phyloP scores from a whole-genome alignment of 2,797 vertebrate genomes.

The Cetoscarus ocellatus region DNA sequence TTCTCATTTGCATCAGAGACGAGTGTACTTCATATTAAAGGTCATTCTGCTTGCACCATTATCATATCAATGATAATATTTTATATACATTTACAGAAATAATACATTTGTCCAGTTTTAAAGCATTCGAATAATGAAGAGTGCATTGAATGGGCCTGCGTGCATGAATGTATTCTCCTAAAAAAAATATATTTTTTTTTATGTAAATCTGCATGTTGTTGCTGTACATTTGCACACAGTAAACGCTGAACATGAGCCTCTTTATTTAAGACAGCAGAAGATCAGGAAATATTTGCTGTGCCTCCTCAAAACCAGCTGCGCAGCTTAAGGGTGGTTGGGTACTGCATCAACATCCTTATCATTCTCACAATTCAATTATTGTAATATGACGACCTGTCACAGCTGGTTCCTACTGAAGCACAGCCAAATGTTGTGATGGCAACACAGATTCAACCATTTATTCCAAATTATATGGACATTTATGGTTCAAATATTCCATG shows the following conservation, averaged over 20 bases:
- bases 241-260: not conserved
- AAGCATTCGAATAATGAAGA: too few species aligned
- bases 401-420: slow-evolving; percentile 18
- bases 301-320: not conserved
- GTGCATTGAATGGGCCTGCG: not conserved
- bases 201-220: slow-evolving; percentile 5
- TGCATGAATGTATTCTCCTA: slow-evolving; percentile 3
- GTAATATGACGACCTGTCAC: not conserved
- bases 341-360: not conserved
- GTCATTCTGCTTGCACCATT: not conserved
- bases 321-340: slow-evolving; percentile 3
- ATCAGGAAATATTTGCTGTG: slow-evolving; percentile 4
- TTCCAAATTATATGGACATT: slow-evolving; percentile 18
- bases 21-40: not conserved
- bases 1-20: slow-evolving; percentile 4
- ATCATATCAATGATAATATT: not conserved
- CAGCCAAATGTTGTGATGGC: not conserved
- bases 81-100: not conserved
- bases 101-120: not conserved
- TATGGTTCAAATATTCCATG: not conserved
- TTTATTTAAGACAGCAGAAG: slow-evolving; percentile 15
- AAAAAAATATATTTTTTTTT: not conserved
- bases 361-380: slow-evolving; percentile 10
- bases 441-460: slow-evolving; percentile 6
- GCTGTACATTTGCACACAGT: not conserved